A percentile compares a stretch with the other conserved stretches of the same genome.
Conservation (phyloP, 2,888 invertebrate genomes). For the Incurvaria masculella region DNA sequence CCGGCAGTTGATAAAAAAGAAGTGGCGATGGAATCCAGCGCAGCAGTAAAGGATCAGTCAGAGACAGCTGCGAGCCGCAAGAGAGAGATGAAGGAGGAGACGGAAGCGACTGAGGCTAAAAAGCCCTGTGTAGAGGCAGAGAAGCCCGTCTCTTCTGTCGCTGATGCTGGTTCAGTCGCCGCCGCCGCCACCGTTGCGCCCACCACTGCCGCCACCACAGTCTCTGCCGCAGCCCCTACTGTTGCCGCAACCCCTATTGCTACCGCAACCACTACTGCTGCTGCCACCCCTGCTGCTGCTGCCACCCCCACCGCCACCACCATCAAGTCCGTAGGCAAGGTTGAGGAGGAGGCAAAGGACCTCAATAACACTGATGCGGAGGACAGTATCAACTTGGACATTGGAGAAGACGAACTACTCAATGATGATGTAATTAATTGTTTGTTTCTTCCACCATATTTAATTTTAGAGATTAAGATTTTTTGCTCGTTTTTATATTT, state of each 20-base stretch:
- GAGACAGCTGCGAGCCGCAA: conserved; percentile 24
- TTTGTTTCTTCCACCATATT: conserved; percentile 27
- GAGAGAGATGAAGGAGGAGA: conserved; percentile 35
- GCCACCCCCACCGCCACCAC: no score
- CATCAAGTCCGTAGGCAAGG: conserved; percentile 27
- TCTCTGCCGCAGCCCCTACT: no score
- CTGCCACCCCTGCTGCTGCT: no score
- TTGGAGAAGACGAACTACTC: conserved; percentile 78
- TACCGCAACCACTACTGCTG: no score
- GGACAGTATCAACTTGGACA: conserved; percentile 75
- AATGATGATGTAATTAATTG: conserved; percentile 70
- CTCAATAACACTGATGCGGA: conserved; percentile 68
- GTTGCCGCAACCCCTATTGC: no score
- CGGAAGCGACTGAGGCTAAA: conserved; percentile 33
- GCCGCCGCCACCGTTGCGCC: no score
- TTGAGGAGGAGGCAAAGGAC: conserved; percentile 40
- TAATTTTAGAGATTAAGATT: no score
- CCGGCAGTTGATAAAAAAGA: conserved; percentile 5
- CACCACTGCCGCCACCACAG: no score
- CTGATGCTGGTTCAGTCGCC: no score
- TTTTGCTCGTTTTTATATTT: no score
- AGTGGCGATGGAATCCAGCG: conserved; percentile 9
- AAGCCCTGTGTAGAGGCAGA: conserved; percentile 40
- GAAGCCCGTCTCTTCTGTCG: no score
- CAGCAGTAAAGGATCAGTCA: no score